phyloP scores from a whole-genome alignment of 2,113 vertebrate species.

The Rhabdomys dilectus region DNA sequence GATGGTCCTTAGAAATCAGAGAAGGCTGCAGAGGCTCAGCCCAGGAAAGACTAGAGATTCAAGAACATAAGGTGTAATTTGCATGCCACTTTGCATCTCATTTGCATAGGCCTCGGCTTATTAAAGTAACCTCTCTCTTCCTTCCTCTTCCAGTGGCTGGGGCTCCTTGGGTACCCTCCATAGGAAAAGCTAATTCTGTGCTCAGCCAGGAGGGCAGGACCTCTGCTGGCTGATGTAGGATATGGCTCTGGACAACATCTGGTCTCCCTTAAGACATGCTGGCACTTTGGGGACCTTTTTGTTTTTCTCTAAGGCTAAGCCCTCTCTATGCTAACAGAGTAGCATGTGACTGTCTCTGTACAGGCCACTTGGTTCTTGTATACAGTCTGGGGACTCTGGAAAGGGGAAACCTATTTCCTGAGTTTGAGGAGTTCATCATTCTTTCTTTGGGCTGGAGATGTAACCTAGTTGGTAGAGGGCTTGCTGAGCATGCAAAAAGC shows the following conservation, averaged over 20 bases:
- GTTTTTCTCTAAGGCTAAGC: neutral
- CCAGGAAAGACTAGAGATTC: neutral
- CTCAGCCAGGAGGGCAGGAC: neutral
- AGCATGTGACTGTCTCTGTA: neutral
- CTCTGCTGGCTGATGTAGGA: neutral
- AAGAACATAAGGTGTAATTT: slow-evolving; percentile 38
- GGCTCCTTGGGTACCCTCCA: neutral
- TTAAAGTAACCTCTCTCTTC: neutral
- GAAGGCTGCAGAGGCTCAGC: neutral
- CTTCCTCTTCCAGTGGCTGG: neutral
- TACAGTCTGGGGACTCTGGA: neutral
- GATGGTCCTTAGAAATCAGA: fast-evolving
- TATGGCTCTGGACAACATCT: neutral
- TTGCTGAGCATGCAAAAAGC: neutral
- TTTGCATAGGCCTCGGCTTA: slow-evolving; percentile 48
- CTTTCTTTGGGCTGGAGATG: neutral
- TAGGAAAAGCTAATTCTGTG: neutral
- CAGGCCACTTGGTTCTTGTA: neutral
- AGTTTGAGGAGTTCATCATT: neutral
- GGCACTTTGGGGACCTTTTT: fast-evolving
- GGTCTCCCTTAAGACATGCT: neutral
- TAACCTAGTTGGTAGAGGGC: neutral
- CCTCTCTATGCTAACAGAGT: neutral
- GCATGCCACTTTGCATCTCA: slow-evolving; percentile 68
- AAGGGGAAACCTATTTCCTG: neutral